phyloP scores from a whole-genome alignment of 2,888 invertebrate species.

The Campopleginae sp. region DNA sequence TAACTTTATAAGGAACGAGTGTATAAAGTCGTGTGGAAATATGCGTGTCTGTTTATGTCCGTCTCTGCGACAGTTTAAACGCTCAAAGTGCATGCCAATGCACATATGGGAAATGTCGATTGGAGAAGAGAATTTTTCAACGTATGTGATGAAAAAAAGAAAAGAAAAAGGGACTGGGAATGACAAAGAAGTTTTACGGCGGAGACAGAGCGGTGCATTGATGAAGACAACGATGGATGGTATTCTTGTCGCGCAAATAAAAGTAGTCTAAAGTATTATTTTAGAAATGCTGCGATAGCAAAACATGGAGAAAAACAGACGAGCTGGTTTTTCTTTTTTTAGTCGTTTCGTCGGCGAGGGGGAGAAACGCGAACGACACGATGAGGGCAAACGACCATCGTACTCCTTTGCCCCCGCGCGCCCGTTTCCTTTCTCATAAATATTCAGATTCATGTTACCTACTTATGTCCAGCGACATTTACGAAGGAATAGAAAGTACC shows the following conservation, averaged over 20 bases:
- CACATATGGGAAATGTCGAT: background rate
- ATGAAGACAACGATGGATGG: constrained; percentile 27
- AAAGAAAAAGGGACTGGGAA: constrained; percentile 4
- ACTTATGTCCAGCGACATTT: constrained; percentile 22
- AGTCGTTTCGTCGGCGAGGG: background rate
- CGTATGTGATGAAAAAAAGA: background rate
- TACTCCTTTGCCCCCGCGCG: background rate
- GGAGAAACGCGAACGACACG: background rate
- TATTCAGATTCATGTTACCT: background rate
- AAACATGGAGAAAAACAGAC: constrained; percentile 25
- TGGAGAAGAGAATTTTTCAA: background rate
- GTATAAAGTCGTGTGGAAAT: constrained; percentile 31
- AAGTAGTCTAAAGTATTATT: constrained; percentile 37
- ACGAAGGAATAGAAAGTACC: background rate
- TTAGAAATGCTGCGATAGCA: constrained; percentile 19
- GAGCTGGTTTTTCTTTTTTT: constrained; percentile 16
- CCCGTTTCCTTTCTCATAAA: constrained; percentile 1
- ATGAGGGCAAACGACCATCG: constrained; percentile 13
- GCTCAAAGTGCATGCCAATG: constrained; percentile 27
- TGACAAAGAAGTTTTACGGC: constrained; percentile 11
- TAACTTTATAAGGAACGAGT: constrained; percentile 8
- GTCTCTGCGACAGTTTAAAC: constrained; percentile 23
- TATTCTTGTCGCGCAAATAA: constrained; percentile 10
- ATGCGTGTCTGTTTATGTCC: constrained; percentile 16
- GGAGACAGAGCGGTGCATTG: background rate